Evolutionary conservation across 1,140 invertebrate genomes (phyloP).

Genomic region (Drosophila prosaltans): DNA sequence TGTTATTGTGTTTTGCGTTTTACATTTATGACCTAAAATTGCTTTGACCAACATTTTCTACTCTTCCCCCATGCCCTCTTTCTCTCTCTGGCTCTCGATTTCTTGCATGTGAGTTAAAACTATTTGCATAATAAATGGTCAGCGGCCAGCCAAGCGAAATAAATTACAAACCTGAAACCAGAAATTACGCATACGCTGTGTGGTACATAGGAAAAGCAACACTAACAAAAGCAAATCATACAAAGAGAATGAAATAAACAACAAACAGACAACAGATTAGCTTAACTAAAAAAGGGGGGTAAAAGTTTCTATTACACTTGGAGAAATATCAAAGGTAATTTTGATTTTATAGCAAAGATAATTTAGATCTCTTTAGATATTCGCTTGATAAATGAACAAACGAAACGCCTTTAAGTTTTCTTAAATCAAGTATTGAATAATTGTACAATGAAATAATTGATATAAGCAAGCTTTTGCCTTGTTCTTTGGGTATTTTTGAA

Average conservation of each 20-base stretch:
- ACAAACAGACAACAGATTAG: conserved; percentile 62
- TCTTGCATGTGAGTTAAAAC: conserved; percentile 8
- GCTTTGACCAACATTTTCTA: conserved; percentile 51
- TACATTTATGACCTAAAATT: conserved; percentile 60
- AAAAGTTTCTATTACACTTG: conserved; percentile 12
- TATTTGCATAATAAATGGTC: conserved; percentile 74
- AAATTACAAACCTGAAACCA: conserved; percentile 65
- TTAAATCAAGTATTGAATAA: too few species aligned
- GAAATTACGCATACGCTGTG: conserved; percentile 68
- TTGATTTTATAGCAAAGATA: background rate
- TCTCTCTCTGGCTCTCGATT: background rate
- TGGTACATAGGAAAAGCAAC: conserved; percentile 32
- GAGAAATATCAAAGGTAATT: background rate
- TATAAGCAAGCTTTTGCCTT: too few species aligned
- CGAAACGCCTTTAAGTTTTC: too few species aligned
- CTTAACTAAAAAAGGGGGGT: conserved; percentile 41
- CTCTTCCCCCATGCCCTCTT: background rate
- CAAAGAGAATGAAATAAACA: conserved; percentile 22
- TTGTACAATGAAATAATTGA: too few species aligned
- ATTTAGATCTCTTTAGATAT: too few species aligned
- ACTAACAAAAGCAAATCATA: conserved; percentile 18
- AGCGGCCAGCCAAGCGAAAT: conserved; percentile 51
- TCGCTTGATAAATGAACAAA: too few species aligned
- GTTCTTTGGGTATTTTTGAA: conserved; percentile 20
- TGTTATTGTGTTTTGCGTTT: conserved; percentile 45